Evolutionary conservation across 2,113 vertebrate species (phyloP).

Genomic region (Petrocephalus microphthalmus): DNA sequence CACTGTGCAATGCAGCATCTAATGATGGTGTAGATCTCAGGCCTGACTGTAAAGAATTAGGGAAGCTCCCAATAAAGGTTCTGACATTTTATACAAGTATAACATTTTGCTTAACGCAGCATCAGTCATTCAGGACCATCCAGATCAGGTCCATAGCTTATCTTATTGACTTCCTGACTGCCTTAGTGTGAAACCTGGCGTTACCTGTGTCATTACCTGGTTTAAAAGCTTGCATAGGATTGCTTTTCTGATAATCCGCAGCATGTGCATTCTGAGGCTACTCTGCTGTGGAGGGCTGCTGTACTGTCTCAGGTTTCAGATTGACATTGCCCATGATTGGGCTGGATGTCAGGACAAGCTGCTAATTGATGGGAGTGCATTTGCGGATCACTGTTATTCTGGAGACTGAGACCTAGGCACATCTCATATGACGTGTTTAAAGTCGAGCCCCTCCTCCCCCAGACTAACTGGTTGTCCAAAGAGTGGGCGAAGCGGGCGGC

Average conservation of each 20-base stretch:
- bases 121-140: neutral
- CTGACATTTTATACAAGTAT: neutral
- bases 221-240: neutral
- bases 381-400: neutral
- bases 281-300: neutral
- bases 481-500: constrained; percentile 94
- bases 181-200: too few relatives aligned
- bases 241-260: neutral
- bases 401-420: too few relatives aligned
- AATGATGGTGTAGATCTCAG: neutral
- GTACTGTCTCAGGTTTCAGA: neutral
- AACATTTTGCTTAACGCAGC: neutral
- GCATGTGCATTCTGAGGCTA: neutral
- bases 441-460: neutral
- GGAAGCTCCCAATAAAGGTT: neutral
- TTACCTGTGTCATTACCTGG: neutral
- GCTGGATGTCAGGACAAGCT: neutral
- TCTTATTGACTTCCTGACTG: neutral
- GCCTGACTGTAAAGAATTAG: neutral
- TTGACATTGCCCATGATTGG: too few relatives aligned
- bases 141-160: neutral
- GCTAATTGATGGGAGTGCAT: neutral
- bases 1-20: neutral
- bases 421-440: neutral
- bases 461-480: constrained; percentile 87